A percentile compares a stretch with the other conserved stretches of the same genome.
These are phyloP conservation scores for Sturnus vulgaris DNA, from an alignment of 2,113 vertebrate species.

Conservation along the genomic window DNA sequence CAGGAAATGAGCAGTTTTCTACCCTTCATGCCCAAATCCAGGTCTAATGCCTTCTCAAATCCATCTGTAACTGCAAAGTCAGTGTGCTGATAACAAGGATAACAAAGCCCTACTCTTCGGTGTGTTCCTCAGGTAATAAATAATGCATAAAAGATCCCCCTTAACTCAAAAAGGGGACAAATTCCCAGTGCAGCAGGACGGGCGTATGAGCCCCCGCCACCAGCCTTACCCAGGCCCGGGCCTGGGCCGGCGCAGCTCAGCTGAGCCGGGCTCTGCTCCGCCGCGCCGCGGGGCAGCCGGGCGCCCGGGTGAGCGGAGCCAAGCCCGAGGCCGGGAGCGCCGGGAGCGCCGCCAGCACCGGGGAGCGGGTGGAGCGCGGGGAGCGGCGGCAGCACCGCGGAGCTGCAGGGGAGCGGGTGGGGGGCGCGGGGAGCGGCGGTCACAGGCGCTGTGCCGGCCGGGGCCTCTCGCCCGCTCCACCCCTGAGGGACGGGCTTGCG, in stretches of 20 bases:
- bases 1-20: rapidly evolving
- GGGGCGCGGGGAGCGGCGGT: no score
- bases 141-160: rapidly evolving
- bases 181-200: not conserved
- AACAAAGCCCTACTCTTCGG: not conserved
- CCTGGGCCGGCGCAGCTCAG: not conserved
- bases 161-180: not conserved
- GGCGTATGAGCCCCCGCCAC: not conserved
- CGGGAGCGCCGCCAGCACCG: no score
- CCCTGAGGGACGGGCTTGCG: no score
- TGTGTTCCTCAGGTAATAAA: not conserved
- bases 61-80: no score
- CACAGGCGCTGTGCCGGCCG: not conserved
- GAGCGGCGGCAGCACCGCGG: no score
- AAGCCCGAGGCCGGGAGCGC: no score
- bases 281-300: no score
- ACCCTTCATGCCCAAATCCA: not conserved
- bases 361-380: no score
- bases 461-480: not conserved
- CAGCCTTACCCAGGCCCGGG: not conserved
- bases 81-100: rapidly evolving
- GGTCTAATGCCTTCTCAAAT: not conserved
- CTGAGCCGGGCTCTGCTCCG: no score
- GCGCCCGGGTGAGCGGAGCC: no score
- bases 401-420: no score